A percentile compares a stretch with the other conserved stretches of the same genome.
Evolutionary conservation across 2,113 vertebrate genomes (phyloP).

Genomic region (Oncorhynchus keta): DNA sequence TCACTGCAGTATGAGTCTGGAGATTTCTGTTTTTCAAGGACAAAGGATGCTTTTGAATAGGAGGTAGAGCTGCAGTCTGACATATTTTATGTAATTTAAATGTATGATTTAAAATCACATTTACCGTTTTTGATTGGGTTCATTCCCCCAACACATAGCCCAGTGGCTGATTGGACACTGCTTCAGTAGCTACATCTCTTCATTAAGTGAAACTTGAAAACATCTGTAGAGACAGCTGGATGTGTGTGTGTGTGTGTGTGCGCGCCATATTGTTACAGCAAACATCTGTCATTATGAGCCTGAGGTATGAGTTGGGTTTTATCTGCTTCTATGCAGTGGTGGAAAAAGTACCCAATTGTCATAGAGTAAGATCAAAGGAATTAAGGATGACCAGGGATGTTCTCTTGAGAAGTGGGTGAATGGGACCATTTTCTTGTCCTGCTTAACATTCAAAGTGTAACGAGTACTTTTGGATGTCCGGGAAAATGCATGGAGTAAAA

Average conservation of each 20-base stretch:
- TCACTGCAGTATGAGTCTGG: not conserved
- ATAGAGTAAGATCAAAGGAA: too few species aligned
- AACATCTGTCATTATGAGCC: not conserved
- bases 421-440: too few species aligned
- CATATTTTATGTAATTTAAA: not conserved
- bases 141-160: not conserved
- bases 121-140: not conserved
- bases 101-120: not conserved
- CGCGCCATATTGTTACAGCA: conserved; percentile 1
- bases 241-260: not conserved
- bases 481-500: too few species aligned
- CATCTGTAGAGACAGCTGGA: not conserved
- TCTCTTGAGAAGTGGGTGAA: too few species aligned
- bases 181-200: not conserved
- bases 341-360: too few species aligned
- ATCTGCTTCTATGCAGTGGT: not conserved
- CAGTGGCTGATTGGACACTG: not conserved
- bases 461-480: too few species aligned
- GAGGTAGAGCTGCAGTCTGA: not conserved
- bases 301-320: conserved; percentile 1
- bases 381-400: too few species aligned
- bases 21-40: not conserved
- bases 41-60: not conserved
- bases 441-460: too few species aligned
- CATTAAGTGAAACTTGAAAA: not conserved